phyloP scores from a whole-genome alignment of 1,140 invertebrate species.

The Pollicipes pollicipes region DNA sequence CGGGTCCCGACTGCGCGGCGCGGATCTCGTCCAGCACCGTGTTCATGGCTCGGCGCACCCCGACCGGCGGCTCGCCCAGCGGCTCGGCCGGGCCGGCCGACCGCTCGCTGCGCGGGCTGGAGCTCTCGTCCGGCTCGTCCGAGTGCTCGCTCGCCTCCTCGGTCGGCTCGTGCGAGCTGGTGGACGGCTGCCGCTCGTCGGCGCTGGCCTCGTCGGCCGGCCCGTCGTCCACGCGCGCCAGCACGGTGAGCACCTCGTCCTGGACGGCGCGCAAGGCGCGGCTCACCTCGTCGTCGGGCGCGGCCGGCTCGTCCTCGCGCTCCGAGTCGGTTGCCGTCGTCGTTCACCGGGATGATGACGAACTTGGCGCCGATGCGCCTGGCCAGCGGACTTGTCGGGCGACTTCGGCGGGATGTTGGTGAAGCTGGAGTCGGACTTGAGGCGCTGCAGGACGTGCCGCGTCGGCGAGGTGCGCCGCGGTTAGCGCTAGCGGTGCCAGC shows the following conservation, averaged over 20 bases:
- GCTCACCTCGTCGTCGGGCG: background rate
- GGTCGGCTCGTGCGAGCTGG: background rate
- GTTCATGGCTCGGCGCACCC: background rate
- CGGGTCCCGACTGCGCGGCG: too few species aligned
- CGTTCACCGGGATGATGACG: slow-evolving; percentile 16
- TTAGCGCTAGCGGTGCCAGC: background rate
- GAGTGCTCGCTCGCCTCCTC: background rate
- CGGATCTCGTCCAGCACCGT: background rate
- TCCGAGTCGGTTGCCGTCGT: background rate
- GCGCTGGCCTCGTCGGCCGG: background rate
- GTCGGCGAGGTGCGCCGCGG: background rate
- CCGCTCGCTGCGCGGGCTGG: background rate
- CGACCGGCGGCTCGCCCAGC: background rate
- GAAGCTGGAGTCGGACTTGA: slow-evolving; percentile 16
- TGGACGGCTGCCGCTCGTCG: too few species aligned
- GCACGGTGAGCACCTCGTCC: background rate
- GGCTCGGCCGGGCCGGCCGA: too few species aligned
- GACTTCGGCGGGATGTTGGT: slow-evolving; percentile 17
- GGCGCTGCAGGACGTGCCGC: slow-evolving; percentile 4
- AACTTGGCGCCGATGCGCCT: slow-evolving; percentile 13
- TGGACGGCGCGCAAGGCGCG: background rate
- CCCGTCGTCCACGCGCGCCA: background rate
- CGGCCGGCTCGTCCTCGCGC: background rate
- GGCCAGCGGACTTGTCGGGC: slow-evolving; percentile 15
- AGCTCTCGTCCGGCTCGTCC: background rate